Evolutionary conservation across 2,113 vertebrate genomes (phyloP), one percentile per base, ranked within the genome.

Genomic region (Apistogramma diplotaenia): DNA sequence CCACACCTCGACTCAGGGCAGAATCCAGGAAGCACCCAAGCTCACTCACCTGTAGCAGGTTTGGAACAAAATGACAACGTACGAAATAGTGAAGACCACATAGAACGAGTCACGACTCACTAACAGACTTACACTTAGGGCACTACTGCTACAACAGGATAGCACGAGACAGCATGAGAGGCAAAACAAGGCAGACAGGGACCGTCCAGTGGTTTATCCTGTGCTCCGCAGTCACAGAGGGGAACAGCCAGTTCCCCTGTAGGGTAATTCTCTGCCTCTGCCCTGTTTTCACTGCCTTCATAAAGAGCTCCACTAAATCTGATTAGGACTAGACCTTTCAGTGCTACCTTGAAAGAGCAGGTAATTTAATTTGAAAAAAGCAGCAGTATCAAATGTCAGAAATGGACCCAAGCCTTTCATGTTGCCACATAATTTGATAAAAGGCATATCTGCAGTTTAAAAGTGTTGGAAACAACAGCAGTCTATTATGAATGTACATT

Each of bases 21-120:
- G 98, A 96, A 98, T 99, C 95, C 98, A 99, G 95, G 98, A 99
- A 96, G 98, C 97, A 91, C 98, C 98, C 96, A 99, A 99, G 93
- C 94, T 99, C 94, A 99, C 98, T 91, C 98, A 99, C 94, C 97
- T 99, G 98, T 99, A 97, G 97, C 94, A 92, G 93, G 90, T 93
- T 91, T 93, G 93, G 87, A 92, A 89, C 76, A 88, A 86, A 88
- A 78, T 58, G 61, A 86, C 57, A 67, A 81, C 74, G 74, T 82
- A 89, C 76, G 79, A 85, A 81, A 46, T 87, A 85, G 67, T 74
- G 83, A 90, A 76, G 80, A 90, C 46, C 12, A 80, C 79, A 76
- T 51, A 76, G 33, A 88, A 87, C 40, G 74, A 71, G 61, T 83
- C 51, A 91, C 80, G 73, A 93, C 89, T 81, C 86, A 78, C 79